Percentiles rank a stretch among this genome's conserved stretches.
phyloP scores from a whole-genome alignment of 2,113 vertebrate genomes.

The Hyperopisus bebe region DNA sequence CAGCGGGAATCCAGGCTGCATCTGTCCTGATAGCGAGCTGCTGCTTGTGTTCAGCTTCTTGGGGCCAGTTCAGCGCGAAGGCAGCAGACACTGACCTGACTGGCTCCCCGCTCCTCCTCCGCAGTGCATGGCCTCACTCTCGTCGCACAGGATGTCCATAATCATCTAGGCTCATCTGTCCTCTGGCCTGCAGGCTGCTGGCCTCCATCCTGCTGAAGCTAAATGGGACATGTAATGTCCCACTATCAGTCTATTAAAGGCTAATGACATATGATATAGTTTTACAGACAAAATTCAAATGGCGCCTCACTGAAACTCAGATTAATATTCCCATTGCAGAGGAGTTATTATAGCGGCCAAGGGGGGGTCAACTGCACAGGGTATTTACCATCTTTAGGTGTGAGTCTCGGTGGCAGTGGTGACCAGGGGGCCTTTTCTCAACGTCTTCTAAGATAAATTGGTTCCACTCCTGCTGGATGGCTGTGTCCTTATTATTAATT shows the following conservation, averaged over 20 bases:
- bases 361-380: neutral
- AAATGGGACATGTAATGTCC: slow-evolving; percentile 65
- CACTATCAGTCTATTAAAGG: slow-evolving; percentile 53
- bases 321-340: slow-evolving; percentile 16
- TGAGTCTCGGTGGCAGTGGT: neutral
- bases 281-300: slow-evolving; percentile 34
- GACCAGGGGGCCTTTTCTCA: neutral
- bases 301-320: neutral
- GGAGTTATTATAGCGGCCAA: neutral
- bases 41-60: neutral
- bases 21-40: neutral
- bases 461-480: neutral
- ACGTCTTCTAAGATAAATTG: neutral
- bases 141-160: neutral
- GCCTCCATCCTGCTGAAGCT: slow-evolving; percentile 48
- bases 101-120: neutral
- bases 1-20: neutral
- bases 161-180: neutral
- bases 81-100: neutral
- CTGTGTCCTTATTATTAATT: neutral
- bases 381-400: neutral
- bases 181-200: neutral
- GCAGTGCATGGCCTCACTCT: neutral
- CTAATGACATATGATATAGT: slow-evolving; percentile 55
- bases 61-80: neutral